Base-by-base conservation (phyloP, 2,888 invertebrate genomes). In the Apamea anceps region DNA sequence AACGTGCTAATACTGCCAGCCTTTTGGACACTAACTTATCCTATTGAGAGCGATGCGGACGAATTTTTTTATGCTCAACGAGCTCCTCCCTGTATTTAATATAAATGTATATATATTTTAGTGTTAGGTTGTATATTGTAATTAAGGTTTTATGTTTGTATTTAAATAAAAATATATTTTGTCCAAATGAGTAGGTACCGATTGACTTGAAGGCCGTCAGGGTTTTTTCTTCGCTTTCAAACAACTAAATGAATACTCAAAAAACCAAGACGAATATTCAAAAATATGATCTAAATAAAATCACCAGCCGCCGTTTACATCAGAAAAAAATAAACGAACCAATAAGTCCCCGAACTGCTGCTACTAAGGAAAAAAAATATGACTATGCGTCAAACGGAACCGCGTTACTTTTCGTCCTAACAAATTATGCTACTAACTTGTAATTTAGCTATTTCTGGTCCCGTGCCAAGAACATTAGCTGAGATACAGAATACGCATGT, bases 381-480 rank as follows among this genome's bases (percentile, higher is more conserved):
- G 28, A 73, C 75, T 80, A 84, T 80, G 86, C 86, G 86, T 88
- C 88, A 77, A 85, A 81, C 72, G 75, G 75, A 77, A 85, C 86
- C 75, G 32, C 68, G 68, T 80, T 77, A 86, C 85, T 75, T 82
- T 80, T 75, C 68, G 72, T 72, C 76, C 79, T 85, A 82, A 86
- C 85, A 89, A 88, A 89, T 86, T 86, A 83, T 72, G 70, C 72
- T 79, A 79, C 85, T 85, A 87, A 88, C 80, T 87, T 90, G 85
- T 88, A 85, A 90, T 88, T 88, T 85, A 63, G 82, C 80, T 81
- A 87, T 89, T 85, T 83, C 85, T 92, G 90, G 90, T 89, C 42
- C 75, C 65, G 62, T 85, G 91, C 90, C 91, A 92, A 89, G 80
- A 78, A 87, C 85, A 86, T 86, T 85, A 85, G 80, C 71, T 83